A percentile compares a stretch with the other conserved stretches of the same genome.
Evolutionary conservation across 2,888 invertebrate genomes (phyloP).

Genomic region (Caenorhabditis panamensis): DNA sequence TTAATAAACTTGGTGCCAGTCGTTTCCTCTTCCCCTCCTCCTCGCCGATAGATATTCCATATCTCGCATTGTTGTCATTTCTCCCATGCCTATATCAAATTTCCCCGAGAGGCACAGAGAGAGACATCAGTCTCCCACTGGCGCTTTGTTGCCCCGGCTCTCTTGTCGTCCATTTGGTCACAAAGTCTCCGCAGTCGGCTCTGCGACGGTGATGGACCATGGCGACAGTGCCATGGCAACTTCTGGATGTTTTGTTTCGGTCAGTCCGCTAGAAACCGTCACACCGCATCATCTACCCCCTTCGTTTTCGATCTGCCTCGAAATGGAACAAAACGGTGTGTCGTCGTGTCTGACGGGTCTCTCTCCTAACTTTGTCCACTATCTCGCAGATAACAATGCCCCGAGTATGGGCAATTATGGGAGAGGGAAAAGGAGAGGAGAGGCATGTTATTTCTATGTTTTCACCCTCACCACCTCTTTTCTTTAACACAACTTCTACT

Average conservation of each 20-base stretch:
- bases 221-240: conserved; percentile 18
- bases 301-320: not conserved
- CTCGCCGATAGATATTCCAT: conserved; percentile 61
- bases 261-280: not conserved
- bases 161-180: conserved; percentile 17
- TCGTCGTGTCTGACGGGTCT: conserved; percentile 5
- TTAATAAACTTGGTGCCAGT: conserved; percentile 17
- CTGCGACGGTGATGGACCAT: not conserved
- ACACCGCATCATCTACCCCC: not conserved
- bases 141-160: not conserved
- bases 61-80: conserved; percentile 60
- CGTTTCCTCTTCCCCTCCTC: conserved; percentile 6
- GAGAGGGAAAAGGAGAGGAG: conserved; percentile 14
- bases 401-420: conserved; percentile 56
- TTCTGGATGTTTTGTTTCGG: not conserved
- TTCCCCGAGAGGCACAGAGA: conserved; percentile 22
- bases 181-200: not conserved
- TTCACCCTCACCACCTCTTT: conserved; percentile 18
- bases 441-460: conserved; percentile 55
- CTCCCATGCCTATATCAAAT: conserved; percentile 61
- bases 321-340: conserved; percentile 32
- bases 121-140: not conserved
- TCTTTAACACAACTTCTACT: conserved; percentile 25
- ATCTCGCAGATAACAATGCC: conserved; percentile 56
- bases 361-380: conserved; percentile 19